Conservation (phyloP, 2,113 vertebrate species). For the Nettapus auritus region DNA sequence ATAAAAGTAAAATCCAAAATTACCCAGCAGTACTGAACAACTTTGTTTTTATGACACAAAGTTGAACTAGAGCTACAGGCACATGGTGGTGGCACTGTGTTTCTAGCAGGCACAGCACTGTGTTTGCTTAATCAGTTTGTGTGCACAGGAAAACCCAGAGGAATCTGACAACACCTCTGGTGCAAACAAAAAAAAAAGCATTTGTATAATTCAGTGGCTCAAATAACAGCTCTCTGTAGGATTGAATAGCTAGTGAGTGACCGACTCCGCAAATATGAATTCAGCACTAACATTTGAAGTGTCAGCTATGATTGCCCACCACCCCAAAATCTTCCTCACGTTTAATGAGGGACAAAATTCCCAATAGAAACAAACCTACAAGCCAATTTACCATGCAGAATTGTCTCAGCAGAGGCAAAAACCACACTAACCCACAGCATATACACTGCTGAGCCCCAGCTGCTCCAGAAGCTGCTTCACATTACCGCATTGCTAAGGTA, state of each 20-base stretch:
- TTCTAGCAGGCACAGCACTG: background rate
- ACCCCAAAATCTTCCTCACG: background rate
- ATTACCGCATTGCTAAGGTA: background rate
- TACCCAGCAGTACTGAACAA: background rate
- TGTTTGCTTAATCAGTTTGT: background rate
- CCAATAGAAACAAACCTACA: background rate
- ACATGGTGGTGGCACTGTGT: background rate
- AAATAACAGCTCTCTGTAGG: background rate
- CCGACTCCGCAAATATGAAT: background rate
- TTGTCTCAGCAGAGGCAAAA: background rate
- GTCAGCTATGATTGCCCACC: background rate
- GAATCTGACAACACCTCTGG: background rate
- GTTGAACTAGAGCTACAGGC: background rate
- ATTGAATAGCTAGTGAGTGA: background rate
- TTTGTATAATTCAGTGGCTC: background rate
- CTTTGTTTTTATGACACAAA: background rate
- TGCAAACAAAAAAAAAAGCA: background rate
- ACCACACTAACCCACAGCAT: background rate
- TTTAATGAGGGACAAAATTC: background rate
- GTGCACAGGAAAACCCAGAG: background rate
- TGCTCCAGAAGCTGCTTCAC: background rate
- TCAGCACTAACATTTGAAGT: background rate
- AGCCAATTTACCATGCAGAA: background rate
- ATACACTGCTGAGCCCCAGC: background rate
- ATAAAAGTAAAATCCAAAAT: background rate